These are phyloP conservation scores for Phalacrocorax brasilianus DNA, from an alignment of 2,113 vertebrate species.

Conservation along the genomic window DNA sequence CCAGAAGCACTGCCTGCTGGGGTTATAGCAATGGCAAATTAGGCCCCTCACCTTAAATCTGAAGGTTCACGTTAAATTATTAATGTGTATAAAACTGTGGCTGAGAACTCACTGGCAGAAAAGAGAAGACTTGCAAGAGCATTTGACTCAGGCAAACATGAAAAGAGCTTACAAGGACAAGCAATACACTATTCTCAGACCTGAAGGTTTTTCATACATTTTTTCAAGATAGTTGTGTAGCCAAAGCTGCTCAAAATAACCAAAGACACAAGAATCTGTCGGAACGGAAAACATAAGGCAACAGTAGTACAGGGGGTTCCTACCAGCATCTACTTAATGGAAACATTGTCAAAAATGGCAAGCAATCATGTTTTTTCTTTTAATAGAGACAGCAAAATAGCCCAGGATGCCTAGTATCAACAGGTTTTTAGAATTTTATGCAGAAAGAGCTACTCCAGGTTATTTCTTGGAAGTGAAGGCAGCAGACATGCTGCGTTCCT, in stretches of 20 bases:
- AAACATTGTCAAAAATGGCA: not conserved
- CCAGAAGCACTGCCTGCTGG: not conserved
- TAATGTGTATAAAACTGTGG: not conserved
- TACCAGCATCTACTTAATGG: not conserved
- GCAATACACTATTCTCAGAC: not conserved
- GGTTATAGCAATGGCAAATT: not conserved
- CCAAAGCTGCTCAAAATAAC: conserved; percentile 33
- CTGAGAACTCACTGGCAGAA: not conserved
- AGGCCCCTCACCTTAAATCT: not conserved
- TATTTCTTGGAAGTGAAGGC: conserved; percentile 50
- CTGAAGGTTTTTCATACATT: not conserved
- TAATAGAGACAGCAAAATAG: not conserved
- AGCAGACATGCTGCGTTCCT: conserved; percentile 34
- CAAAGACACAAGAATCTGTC: conserved; percentile 5
- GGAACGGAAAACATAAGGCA: not conserved
- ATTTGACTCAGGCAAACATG: not conserved
- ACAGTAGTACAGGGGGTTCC: not conserved
- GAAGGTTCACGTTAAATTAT: not conserved
- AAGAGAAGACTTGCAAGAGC: not conserved
- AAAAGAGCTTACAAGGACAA: conserved; percentile 10
- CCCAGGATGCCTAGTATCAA: not conserved
- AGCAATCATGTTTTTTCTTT: not conserved
- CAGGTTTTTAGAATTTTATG: not conserved
- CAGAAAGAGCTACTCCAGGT: conserved; percentile 12
- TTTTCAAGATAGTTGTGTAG: not conserved